phyloP scores from a whole-genome alignment of 92 coral and sea anemone species.

The Phenganax subtilis region DNA sequence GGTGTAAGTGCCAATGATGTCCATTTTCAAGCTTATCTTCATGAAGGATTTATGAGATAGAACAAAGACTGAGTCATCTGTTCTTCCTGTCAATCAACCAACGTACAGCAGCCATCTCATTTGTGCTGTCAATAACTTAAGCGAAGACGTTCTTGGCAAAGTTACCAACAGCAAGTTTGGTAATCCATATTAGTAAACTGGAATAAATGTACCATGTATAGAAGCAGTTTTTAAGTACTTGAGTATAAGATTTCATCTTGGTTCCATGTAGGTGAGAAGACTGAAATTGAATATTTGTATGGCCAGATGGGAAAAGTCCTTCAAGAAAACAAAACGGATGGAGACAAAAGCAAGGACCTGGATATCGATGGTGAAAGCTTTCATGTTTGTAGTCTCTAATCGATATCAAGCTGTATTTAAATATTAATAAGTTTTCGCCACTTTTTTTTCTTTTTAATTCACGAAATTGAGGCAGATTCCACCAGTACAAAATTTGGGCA shows the following conservation, averaged over 20 bases:
- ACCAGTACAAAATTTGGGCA: background rate
- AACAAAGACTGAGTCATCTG: slow-evolving; percentile 40
- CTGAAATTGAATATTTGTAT: slow-evolving; percentile 7
- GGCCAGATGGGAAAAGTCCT: slow-evolving; percentile 10
- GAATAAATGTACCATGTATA: background rate
- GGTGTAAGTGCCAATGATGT: slow-evolving; percentile 36
- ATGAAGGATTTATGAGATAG: slow-evolving; percentile 34
- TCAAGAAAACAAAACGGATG: background rate
- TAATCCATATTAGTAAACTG: slow-evolving; percentile 8
- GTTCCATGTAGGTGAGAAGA: background rate
- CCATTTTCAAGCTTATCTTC: slow-evolving; percentile 39
- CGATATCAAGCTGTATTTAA: background rate
- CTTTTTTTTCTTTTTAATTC: background rate
- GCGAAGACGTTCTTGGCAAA: slow-evolving; percentile 32
- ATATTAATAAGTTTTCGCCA: background rate
- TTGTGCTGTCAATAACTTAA: slow-evolving; percentile 33
- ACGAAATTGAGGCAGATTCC: background rate
- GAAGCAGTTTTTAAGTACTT: background rate
- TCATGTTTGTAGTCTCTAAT: slow-evolving; percentile 2
- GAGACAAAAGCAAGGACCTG: background rate
- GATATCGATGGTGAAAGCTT: slow-evolving; percentile 7
- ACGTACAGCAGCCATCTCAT: slow-evolving; percentile 4
- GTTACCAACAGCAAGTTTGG: background rate
- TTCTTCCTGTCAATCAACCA: background rate
- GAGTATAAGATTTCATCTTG: background rate